phyloP scores from a whole-genome alignment of 64 coral and sea anemone species.

The Anthopleura sola region DNA sequence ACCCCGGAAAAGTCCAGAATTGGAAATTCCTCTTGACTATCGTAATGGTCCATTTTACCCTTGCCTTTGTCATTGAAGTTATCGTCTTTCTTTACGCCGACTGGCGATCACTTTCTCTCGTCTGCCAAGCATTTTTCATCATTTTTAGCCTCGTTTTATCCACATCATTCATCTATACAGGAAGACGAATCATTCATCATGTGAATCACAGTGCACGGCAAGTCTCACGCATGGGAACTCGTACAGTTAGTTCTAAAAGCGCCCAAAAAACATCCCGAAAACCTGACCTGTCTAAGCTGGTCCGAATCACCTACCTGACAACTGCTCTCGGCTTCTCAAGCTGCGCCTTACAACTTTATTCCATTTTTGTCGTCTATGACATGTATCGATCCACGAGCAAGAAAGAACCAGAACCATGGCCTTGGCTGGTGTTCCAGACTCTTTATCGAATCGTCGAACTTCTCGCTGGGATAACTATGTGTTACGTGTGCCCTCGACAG shows the following conservation, averaged over 20 bases:
- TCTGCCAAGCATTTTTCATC: constrained; percentile 76
- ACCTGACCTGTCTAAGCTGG: constrained; percentile 68
- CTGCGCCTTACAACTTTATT: constrained; percentile 60
- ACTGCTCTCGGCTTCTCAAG: constrained; percentile 49
- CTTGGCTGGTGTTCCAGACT: constrained; percentile 59
- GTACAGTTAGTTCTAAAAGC: constrained; percentile 6
- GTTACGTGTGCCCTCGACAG: constrained; percentile 72
- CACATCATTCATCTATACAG: constrained; percentile 67
- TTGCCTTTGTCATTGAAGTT: constrained; percentile 38
- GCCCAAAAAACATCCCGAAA: neutral
- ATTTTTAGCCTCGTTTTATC: constrained; percentile 64
- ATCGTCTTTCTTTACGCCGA: constrained; percentile 45
- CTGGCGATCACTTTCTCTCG: constrained; percentile 51
- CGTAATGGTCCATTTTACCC: constrained; percentile 54
- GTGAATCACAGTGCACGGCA: constrained; percentile 33
- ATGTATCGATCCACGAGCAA: constrained; percentile 32
- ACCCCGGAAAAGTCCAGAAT: constrained; percentile 72
- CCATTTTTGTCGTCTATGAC: constrained; percentile 58
- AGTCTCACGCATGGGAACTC: constrained; percentile 18
- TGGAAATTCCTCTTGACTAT: constrained; percentile 47
- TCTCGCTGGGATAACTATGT: constrained; percentile 60
- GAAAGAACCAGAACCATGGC: constrained; percentile 44
- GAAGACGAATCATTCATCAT: constrained; percentile 52
- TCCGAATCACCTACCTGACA: constrained; percentile 75
- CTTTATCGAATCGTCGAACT: constrained; percentile 64